A percentile compares a stretch with the other conserved stretches of the same genome.
Evolutionary conservation across 2,113 vertebrate species (phyloP).

Genomic region (Phrynosoma platyrhinos): DNA sequence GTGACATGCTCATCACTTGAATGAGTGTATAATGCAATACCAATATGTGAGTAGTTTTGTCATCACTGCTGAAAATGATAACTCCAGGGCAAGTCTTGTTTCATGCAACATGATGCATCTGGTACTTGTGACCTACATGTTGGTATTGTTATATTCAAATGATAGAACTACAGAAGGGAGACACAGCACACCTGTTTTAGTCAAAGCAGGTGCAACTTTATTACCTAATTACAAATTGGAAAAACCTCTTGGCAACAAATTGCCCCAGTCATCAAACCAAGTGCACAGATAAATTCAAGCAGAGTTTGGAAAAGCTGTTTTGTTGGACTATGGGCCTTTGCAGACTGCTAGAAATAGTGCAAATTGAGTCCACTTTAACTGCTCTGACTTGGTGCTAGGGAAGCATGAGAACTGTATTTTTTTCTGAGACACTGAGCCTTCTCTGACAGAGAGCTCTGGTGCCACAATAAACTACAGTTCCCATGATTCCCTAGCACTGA

Average conservation of each 20-base stretch:
- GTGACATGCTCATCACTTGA: conserved; percentile 1
- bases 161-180: background rate
- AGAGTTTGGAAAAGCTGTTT: background rate
- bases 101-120: background rate
- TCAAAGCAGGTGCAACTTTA: background rate
- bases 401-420: too few species aligned
- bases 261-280: background rate
- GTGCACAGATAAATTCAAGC: background rate
- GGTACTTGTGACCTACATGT: background rate
- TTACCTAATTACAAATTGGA: background rate
- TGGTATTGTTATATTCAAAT: background rate
- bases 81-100: background rate
- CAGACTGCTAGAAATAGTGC: too few species aligned
- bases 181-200: background rate
- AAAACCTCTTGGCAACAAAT: background rate
- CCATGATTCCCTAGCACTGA: too few species aligned
- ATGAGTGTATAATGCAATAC: conserved; percentile 55
- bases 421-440: too few species aligned
- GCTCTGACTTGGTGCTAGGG: too few species aligned
- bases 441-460: too few species aligned
- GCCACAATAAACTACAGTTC: too few species aligned
- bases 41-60: conserved; percentile 61
- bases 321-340: background rate
- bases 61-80: conserved; percentile 43
- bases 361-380: too few species aligned